These are phyloP conservation scores for Ophiodon elongatus DNA, from an alignment of 2,113 vertebrate genomes.

Conservation along the genomic window DNA sequence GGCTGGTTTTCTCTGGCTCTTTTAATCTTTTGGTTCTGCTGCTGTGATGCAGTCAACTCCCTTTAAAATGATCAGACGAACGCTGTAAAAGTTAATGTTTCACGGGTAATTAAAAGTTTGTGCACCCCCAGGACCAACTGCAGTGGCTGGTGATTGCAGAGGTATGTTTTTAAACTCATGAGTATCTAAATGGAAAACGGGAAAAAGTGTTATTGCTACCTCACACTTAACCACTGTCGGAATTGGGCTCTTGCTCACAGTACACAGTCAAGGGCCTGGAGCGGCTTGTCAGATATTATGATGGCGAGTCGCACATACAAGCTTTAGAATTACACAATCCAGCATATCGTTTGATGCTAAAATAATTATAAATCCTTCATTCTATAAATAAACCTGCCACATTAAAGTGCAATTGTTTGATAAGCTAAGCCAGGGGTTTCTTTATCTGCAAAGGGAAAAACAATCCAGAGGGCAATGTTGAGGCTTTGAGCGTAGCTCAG, in stretches of 20 bases:
- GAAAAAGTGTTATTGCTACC: slow-evolving; percentile 40
- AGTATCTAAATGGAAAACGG: slow-evolving; percentile 54
- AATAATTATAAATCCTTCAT: slow-evolving; percentile 65
- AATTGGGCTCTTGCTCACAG: slow-evolving; percentile 17
- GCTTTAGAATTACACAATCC: slow-evolving; percentile 45
- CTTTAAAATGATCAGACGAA: slow-evolving; percentile 47
- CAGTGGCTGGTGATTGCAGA: slow-evolving; percentile 20
- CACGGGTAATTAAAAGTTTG: slow-evolving; percentile 60
- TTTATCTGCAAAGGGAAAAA: slow-evolving; percentile 54
- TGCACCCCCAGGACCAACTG: slow-evolving; percentile 32
- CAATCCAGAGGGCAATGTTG: slow-evolving; percentile 63
- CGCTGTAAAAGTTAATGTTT: slow-evolving; percentile 56
- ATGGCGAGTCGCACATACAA: slow-evolving; percentile 29
- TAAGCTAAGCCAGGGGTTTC: slow-evolving; percentile 49
- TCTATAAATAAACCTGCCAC: slow-evolving; percentile 65
- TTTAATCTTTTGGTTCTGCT: not conserved
- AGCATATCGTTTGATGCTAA: slow-evolving; percentile 61
- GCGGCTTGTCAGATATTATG: slow-evolving; percentile 53
- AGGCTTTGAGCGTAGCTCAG: slow-evolving; percentile 64
- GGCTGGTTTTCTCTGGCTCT: not conserved
- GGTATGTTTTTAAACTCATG: slow-evolving; percentile 49
- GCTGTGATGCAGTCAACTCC: slow-evolving; percentile 7
- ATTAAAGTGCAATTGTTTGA: slow-evolving; percentile 56
- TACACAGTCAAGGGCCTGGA: slow-evolving; percentile 29
- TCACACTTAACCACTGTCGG: slow-evolving; percentile 26